Conservation (phyloP, 2,113 vertebrate genomes). For the Phylloscopus whistleri region DNA sequence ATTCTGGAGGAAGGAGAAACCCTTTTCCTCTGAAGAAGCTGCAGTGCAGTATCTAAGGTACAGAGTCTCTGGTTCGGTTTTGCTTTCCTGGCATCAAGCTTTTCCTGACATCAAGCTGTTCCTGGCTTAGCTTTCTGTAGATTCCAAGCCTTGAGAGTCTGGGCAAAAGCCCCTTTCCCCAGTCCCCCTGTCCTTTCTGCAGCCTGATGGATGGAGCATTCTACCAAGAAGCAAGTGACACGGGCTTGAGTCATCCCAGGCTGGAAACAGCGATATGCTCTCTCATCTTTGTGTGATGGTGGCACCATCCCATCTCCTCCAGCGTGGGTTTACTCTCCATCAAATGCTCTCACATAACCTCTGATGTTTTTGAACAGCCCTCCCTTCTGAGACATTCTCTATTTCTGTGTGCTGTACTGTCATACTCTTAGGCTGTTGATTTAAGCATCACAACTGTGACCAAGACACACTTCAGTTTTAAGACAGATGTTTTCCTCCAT, state of each 20-base stretch:
- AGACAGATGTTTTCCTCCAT: not conserved
- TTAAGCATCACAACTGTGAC: not conserved
- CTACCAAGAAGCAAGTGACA: not conserved
- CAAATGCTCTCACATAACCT: not conserved
- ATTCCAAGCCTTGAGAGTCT: not conserved
- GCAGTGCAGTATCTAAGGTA: not conserved
- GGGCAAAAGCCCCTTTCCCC: not conserved
- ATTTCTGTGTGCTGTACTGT: not conserved
- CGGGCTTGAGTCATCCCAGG: not conserved
- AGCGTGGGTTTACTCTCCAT: not conserved
- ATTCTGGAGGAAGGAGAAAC: not conserved
- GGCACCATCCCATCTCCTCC: not conserved
- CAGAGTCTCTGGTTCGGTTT: not conserved
- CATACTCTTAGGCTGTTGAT: not conserved
- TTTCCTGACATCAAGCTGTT: not conserved
- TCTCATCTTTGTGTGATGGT: accelerated
- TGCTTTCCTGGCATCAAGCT: not conserved
- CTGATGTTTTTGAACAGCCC: not conserved
- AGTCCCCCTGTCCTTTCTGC: not conserved
- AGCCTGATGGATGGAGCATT: not conserved
- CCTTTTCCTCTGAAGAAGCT: not conserved
- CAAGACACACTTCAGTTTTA: not conserved
- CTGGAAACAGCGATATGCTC: accelerated
- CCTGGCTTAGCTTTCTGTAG: not conserved
- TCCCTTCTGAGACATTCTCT: not conserved